Conservation (phyloP, 2,888 invertebrate species). For the Amphipoea oculea region DNA sequence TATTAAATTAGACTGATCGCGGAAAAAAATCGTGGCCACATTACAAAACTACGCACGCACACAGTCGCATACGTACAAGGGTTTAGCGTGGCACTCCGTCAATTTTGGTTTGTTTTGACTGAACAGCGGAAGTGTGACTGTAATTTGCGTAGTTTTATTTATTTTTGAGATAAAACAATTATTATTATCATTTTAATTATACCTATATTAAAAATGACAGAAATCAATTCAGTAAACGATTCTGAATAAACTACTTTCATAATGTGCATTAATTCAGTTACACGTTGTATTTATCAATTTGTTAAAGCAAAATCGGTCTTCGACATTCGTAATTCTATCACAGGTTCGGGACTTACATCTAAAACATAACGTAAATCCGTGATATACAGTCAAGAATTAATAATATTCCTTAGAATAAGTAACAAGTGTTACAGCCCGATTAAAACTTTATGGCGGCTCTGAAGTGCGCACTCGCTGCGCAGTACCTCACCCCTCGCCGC, state of each 20-base stretch:
- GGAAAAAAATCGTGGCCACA: neutral
- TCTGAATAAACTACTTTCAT: neutral
- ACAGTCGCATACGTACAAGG: neutral
- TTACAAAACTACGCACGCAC: neutral
- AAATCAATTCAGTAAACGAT: neutral
- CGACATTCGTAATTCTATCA: slow-evolving; percentile 59
- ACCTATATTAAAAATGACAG: neutral
- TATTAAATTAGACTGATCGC: neutral
- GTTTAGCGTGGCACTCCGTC: neutral
- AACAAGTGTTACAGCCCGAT: neutral
- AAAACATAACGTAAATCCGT: slow-evolving; percentile 38
- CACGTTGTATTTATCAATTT: neutral
- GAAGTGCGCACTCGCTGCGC: neutral
- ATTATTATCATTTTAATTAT: no score
- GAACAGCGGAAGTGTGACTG: neutral
- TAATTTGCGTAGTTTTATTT: neutral
- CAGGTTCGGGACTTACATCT: slow-evolving; percentile 61
- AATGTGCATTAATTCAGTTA: neutral
- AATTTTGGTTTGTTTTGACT: neutral
- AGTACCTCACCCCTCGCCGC: neutral
- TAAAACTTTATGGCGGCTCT: neutral
- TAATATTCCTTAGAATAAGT: slow-evolving; percentile 12
- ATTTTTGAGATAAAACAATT: neutral
- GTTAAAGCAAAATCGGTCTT: neutral
- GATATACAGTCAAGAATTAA: slow-evolving; percentile 27